Percentiles rank a stretch among this genome's conserved stretches.
Conservation (phyloP, 2,888 invertebrate genomes). For the Microdon myrmicae region DNA sequence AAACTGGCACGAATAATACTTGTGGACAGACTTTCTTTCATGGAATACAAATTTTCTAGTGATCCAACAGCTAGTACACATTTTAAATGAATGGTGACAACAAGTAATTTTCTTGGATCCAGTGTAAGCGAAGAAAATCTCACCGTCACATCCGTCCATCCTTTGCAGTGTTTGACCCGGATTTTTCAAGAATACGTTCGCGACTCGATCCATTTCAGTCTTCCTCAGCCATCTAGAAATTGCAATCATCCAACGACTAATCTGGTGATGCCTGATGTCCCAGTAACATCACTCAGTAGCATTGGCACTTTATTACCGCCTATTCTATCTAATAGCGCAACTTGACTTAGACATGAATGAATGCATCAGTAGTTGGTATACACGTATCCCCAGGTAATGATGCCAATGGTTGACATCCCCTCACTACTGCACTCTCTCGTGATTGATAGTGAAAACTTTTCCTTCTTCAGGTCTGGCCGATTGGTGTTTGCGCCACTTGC, state of each 20-base stretch:
- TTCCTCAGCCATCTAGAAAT: conserved; percentile 1
- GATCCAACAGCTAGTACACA: conserved; percentile 16
- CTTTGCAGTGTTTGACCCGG: conserved; percentile 44
- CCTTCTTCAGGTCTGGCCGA: conserved; percentile 15
- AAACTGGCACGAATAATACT: conserved; percentile 10
- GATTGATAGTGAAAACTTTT: conserved; percentile 50
- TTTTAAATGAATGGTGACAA: conserved; percentile 46
- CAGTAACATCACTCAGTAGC: conserved; percentile 36
- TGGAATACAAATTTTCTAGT: conserved; percentile 36
- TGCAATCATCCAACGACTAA: neutral
- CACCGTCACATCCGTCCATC: conserved; percentile 33
- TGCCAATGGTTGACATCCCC: no score
- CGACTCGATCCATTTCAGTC: conserved; percentile 31
- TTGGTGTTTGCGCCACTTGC: conserved; percentile 32
- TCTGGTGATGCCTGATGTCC: conserved; percentile 9
- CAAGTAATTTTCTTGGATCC: conserved; percentile 37
- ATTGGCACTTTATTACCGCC: conserved; percentile 34
- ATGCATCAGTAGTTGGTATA: no score
- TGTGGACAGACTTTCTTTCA: conserved; percentile 40
- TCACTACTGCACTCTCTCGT: conserved; percentile 45
- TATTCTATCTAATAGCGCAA: conserved; percentile 37
- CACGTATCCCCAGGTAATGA: no score
- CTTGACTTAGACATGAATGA: conserved; percentile 19
- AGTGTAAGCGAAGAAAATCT: conserved; percentile 34
- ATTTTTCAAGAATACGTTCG: conserved; percentile 19